Base-by-base conservation (phyloP, 2,113 vertebrate species). In the Eretmochelys imbricata region DNA sequence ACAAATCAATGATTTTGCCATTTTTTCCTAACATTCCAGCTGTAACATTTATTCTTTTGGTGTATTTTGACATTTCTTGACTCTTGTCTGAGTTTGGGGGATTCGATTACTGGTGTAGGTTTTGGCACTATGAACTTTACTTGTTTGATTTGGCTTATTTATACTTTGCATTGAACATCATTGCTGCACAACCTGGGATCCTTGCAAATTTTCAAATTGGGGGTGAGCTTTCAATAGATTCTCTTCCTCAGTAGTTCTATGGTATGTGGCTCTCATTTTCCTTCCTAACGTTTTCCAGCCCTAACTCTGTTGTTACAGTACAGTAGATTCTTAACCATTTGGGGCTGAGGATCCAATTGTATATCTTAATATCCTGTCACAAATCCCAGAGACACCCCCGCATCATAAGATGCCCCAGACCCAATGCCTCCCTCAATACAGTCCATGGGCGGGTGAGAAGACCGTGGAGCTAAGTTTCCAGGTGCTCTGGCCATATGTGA, bases 11-110 rank as follows among this genome's bases (percentile, higher is more conserved):
- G 46, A 10, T 53, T 10, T 65, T 89, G 48, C 53, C 82, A 31
- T 55, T 91, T 87, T 80, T 6, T 29, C 25, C 27, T 59, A 88
- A 69, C 4, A 72, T 80, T 89, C 50, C 88, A 29, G 25, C 2
- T 87, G 29, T 24, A 89, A 4, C 12, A 65, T 79, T 90, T 85
- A 62, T 81, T 94, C 29, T 59, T 27, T 46, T 38, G 42, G 4
- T 76, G 35, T 19, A 76, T 86, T 95, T 92, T 94, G 53, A 53
- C 27, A 50, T 53, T 86, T 80, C 29, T 90, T 89, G n/a, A 91
- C 59, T 84, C 16, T 59, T 78, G 51, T 50, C 90, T 96, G 92
- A 90, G 35, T 69, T 86, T 38, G 46, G 8, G 13, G 89, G 87
- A 79, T 72, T 5, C 78, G 72, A 89, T 89, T 35, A 89, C 19